phyloP scores from a whole-genome alignment of 2,888 invertebrate genomes.

The Acanthosepion esculentum region DNA sequence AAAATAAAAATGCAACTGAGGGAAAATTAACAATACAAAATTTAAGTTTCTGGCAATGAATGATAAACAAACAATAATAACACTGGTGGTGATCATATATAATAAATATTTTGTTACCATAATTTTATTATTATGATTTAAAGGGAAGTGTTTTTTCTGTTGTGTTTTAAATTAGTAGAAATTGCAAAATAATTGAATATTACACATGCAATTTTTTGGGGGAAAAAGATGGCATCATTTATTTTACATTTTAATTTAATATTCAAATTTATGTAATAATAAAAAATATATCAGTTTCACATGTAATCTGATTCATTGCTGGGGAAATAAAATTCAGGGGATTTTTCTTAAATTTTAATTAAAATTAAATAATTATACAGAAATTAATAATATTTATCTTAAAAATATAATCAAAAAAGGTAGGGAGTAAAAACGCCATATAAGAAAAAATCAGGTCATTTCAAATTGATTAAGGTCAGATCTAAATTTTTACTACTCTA shows the following conservation, averaged over 20 bases:
- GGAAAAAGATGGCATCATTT: background rate
- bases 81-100: no score
- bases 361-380: background rate
- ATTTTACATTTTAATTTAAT: background rate
- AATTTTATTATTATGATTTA: no score
- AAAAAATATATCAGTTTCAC: background rate
- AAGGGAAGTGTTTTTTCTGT: no score
- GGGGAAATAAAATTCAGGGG: background rate
- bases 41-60: no score
- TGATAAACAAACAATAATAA: no score
- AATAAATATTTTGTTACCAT: no score
- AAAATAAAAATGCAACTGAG: no score
- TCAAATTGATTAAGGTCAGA: constrained; percentile 44
- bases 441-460: constrained; percentile 44
- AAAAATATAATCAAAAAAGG: background rate
- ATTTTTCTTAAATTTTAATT: background rate
- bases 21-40: no score
- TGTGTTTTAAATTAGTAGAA: no score
- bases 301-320: background rate
- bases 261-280: background rate
- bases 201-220: no score
- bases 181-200: no score
- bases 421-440: background rate
- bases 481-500: constrained; percentile 14
- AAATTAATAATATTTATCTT: background rate